Percentiles rank a stretch among this genome's conserved stretches.
phyloP scores from a whole-genome alignment of 2,797 vertebrate species.

The Coreius guichenoti region DNA sequence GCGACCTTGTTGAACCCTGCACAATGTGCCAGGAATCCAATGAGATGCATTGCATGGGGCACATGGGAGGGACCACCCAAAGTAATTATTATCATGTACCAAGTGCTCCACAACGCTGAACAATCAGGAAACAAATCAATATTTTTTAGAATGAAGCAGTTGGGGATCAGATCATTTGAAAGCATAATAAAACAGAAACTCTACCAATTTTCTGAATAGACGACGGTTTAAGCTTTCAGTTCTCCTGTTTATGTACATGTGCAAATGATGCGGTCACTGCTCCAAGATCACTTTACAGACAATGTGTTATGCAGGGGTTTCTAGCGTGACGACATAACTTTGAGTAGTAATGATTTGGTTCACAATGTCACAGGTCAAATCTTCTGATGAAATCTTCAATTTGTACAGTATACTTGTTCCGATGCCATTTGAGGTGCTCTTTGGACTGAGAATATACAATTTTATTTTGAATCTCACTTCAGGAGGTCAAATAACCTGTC shows the following conservation, averaged over 20 bases:
- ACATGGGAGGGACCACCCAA: neutral
- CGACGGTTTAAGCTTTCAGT: neutral
- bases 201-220: neutral
- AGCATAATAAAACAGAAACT: constrained; percentile 22
- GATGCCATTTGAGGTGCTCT: neutral
- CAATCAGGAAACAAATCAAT: constrained; percentile 36
- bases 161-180: neutral
- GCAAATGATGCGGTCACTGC: neutral
- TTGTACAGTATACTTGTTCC: neutral
- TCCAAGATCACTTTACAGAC: neutral
- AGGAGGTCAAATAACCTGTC: neutral
- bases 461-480: neutral
- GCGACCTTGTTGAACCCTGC: neutral
- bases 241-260: neutral
- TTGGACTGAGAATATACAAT: neutral
- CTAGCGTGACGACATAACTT: neutral
- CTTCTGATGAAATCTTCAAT: neutral
- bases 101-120: neutral
- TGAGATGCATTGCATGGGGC: neutral
- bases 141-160: constrained; percentile 26
- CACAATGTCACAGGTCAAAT: neutral
- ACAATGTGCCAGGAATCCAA: constrained; percentile 31
- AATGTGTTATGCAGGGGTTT: neutral
- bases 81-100: constrained; percentile 12
- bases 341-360: neutral